Percentiles rank a stretch among this genome's conserved stretches.
Evolutionary conservation across 2,113 vertebrate genomes (phyloP).

Genomic region (Mirza zaza): DNA sequence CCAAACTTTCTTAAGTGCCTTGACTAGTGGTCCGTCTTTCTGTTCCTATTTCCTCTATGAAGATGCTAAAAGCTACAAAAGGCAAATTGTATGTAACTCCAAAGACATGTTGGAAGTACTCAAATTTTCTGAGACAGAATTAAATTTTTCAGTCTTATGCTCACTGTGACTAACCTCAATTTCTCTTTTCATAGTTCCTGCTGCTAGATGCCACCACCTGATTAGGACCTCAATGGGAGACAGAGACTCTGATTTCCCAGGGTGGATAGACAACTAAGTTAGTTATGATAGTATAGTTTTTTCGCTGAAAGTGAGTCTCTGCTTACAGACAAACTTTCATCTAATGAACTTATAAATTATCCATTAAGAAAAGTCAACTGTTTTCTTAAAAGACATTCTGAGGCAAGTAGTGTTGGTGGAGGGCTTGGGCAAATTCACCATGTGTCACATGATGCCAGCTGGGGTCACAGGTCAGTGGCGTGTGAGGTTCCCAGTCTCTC

Average conservation of each 20-base stretch:
- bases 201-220: not conserved
- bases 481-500: not conserved
- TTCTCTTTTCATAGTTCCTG: not conserved
- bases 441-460: not conserved
- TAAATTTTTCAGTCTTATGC: not conserved
- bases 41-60: not conserved
- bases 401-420: not conserved
- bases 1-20: not conserved
- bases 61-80: not conserved
- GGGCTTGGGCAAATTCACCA: not conserved
- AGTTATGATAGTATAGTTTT: not conserved
- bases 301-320: not conserved
- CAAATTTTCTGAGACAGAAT: not conserved
- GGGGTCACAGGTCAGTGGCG: not conserved
- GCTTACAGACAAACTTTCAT: not conserved
- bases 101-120: not conserved
- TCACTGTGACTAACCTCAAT: not conserved
- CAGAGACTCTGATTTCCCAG: not conserved
- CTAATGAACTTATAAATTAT: not conserved
- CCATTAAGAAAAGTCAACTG: not conserved
- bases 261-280: not conserved
- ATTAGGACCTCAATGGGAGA: not conserved
- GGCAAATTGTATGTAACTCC: not conserved
- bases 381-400: not conserved
- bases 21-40: not conserved